Conservation (phyloP, 2,797 vertebrate genomes). For the Geotria australis region DNA sequence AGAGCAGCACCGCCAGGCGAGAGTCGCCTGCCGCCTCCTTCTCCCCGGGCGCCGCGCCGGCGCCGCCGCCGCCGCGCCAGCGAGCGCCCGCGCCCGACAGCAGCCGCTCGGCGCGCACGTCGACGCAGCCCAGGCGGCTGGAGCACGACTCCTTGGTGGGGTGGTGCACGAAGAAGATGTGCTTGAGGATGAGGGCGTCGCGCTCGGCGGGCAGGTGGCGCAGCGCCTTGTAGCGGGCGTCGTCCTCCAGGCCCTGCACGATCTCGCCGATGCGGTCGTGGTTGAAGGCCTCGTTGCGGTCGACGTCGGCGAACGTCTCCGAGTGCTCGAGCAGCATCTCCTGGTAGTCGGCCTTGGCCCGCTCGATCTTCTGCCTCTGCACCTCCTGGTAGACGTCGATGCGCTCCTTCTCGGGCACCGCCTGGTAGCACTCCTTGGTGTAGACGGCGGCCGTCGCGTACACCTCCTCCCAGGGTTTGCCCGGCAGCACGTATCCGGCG, state of each 20-base stretch:
- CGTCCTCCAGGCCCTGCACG: not conserved
- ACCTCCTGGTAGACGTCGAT: not conserved
- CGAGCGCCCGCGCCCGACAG: too few species aligned
- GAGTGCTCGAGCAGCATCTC: not conserved
- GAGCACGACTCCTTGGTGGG: not conserved
- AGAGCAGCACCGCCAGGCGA: too few species aligned
- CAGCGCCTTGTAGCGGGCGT: not conserved
- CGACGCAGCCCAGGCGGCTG: not conserved
- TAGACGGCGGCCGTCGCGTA: not conserved
- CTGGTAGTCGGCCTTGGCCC: not conserved
- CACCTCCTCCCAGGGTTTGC: not conserved
- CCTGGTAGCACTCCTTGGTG: not conserved
- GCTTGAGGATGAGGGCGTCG: not conserved
- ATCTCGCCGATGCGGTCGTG: not conserved
- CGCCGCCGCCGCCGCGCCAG: too few species aligned
- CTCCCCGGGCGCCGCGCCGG: too few species aligned
- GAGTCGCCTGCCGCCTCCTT: too few species aligned
- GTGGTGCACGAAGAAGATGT: not conserved
- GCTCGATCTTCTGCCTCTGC: not conserved
- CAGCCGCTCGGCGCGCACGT: not conserved
- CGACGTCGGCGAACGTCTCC: not conserved
- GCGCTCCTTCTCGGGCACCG: not conserved
- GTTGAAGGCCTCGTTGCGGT: not conserved
- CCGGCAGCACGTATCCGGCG: not conserved
- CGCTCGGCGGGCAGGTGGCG: not conserved